phyloP scores from a whole-genome alignment of 53 echinoderm and acorn worm species.

The Hippasteria phrygiana region DNA sequence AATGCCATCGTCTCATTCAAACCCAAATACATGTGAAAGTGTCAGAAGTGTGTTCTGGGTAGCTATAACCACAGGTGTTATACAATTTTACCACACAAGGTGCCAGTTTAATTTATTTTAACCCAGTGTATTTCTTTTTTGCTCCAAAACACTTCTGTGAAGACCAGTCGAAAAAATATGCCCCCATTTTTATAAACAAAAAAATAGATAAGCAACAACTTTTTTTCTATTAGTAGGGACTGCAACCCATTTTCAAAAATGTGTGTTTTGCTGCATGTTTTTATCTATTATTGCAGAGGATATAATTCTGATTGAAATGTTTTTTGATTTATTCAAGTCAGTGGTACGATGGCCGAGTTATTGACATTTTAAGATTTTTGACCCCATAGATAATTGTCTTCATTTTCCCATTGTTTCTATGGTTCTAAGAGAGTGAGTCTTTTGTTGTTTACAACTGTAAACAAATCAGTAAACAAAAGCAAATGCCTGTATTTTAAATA shows the following conservation, averaged over 20 bases:
- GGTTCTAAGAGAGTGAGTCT: background rate
- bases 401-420: background rate
- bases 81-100: no score
- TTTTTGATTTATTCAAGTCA: conserved; percentile 19
- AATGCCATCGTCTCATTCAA: no score
- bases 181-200: no score
- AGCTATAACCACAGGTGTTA: no score
- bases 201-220: no score
- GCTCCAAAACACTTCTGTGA: no score
- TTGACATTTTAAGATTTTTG: conserved; percentile 6
- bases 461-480: conserved; percentile 10
- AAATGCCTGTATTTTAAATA: conserved; percentile 12
- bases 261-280: background rate
- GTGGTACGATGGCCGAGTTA: background rate
- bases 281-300: background rate
- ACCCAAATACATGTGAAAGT: no score
- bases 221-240: no score
- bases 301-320: background rate
- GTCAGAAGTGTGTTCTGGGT: no score
- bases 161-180: no score
- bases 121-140: no score
- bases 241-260: conserved; percentile 24
- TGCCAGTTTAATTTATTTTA: no score
- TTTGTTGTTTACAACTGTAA: conserved; percentile 3
- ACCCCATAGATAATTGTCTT: background rate